Percentiles rank a stretch among this genome's conserved stretches.
Evolutionary conservation across 2,888 invertebrate species (phyloP).

Genomic region (Tromatobia lineatoria): DNA sequence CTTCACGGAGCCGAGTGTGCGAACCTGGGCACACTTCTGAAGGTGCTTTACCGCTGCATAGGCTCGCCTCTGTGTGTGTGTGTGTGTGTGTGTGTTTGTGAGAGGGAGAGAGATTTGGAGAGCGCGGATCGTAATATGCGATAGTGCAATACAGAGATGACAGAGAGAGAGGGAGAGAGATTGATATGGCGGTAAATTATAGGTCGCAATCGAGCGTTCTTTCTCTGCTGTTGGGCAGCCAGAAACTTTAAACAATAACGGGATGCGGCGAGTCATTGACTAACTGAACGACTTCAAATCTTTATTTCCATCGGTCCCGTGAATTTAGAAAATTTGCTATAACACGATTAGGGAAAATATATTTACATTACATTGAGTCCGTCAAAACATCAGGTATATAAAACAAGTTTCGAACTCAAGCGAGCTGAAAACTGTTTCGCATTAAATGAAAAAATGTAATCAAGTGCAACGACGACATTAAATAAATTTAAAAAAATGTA

Average conservation of each 20-base stretch:
- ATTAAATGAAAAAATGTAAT: neutral
- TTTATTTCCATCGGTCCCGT: neutral
- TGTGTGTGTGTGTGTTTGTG: slow-evolving; percentile 26
- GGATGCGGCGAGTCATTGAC: neutral
- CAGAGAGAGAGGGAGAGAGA: too few species aligned
- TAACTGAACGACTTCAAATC: neutral
- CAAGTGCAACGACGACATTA: neutral
- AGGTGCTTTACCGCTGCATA: slow-evolving; percentile 34
- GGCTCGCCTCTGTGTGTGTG: too few species aligned
- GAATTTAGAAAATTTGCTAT: too few species aligned
- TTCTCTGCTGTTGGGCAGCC: neutral
- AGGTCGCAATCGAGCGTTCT: slow-evolving; percentile 19
- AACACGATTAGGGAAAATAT: too few species aligned
- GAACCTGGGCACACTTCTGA: slow-evolving; percentile 46
- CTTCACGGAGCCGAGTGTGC: slow-evolving; percentile 60
- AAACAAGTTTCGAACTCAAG: neutral
- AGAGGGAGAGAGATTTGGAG: slow-evolving; percentile 68
- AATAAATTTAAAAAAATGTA: too few species aligned
- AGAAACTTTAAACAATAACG: slow-evolving; percentile 18
- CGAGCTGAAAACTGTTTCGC: neutral
- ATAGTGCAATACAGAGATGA: slow-evolving; percentile 39
- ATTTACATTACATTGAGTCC: too few species aligned
- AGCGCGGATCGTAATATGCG: slow-evolving; percentile 35
- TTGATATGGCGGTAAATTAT: slow-evolving; percentile 61
- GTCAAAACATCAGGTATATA: neutral